phyloP scores from a whole-genome alignment of 2,797 vertebrate species.

The Dermochelys coriacea region DNA sequence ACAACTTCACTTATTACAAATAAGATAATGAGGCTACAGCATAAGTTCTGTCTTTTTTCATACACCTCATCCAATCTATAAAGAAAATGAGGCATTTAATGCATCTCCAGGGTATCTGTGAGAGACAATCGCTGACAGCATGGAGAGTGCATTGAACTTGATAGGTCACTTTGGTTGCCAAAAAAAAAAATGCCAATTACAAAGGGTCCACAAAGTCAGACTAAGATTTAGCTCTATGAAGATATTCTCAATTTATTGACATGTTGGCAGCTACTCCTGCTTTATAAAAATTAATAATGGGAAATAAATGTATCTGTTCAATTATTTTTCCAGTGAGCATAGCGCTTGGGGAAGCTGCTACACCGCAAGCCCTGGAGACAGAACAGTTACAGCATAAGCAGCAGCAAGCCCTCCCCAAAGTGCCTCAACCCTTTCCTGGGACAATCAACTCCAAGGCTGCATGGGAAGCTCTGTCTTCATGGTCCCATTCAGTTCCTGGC shows the following conservation, averaged over 20 bases:
- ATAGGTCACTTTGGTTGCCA: background rate
- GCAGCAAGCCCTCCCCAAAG: background rate
- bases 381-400: background rate
- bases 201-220: background rate
- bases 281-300: background rate
- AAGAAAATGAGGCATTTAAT: background rate
- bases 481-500: background rate
- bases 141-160: background rate
- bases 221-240: background rate
- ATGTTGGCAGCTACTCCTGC: background rate
- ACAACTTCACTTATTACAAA: background rate
- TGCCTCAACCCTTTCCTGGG: background rate
- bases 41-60: background rate
- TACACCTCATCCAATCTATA: background rate
- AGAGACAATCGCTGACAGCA: background rate
- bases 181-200: accelerated
- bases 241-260: accelerated
- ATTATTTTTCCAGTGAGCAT: background rate
- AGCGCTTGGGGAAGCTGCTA: background rate
- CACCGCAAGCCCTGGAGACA: background rate
- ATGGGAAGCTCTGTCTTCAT: background rate
- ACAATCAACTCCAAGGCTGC: background rate
- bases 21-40: background rate
- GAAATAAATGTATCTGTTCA: accelerated
- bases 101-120: background rate